Conservation (phyloP, 2,113 vertebrate species). For the Regulus satrapa region DNA sequence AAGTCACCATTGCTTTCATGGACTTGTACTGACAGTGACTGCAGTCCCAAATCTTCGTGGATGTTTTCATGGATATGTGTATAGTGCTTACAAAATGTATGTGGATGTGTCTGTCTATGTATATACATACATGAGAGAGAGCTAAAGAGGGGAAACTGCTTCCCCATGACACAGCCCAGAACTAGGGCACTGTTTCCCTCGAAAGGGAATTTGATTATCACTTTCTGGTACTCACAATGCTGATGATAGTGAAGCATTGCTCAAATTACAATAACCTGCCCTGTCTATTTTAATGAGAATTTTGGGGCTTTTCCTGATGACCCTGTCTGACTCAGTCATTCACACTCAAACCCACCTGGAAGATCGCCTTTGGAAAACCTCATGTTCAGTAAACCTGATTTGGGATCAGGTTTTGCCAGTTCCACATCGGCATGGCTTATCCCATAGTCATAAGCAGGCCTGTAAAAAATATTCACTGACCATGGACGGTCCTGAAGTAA, state of each 20-base stretch:
- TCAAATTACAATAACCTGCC: neutral
- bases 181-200: neutral
- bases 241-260: neutral
- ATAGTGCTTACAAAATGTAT: neutral
- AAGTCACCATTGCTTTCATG: neutral
- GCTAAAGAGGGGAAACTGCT: neutral
- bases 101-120: neutral
- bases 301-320: neutral
- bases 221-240: neutral
- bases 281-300: neutral
- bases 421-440: neutral
- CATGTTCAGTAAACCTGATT: neutral
- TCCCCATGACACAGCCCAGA: neutral
- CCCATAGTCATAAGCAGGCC: neutral
- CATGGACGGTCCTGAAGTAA: neutral
- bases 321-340: neutral
- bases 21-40: neutral
- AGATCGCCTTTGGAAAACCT: neutral
- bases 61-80: slow-evolving; percentile 11
- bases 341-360: neutral
- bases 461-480: neutral
- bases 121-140: neutral
- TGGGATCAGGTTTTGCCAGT: too few relatives aligned
- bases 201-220: neutral
- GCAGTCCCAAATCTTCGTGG: neutral